A percentile compares a stretch with the other conserved stretches of the same genome.
phyloP scores from a whole-genome alignment of 2,113 vertebrate genomes.

The Catharus minimus region DNA sequence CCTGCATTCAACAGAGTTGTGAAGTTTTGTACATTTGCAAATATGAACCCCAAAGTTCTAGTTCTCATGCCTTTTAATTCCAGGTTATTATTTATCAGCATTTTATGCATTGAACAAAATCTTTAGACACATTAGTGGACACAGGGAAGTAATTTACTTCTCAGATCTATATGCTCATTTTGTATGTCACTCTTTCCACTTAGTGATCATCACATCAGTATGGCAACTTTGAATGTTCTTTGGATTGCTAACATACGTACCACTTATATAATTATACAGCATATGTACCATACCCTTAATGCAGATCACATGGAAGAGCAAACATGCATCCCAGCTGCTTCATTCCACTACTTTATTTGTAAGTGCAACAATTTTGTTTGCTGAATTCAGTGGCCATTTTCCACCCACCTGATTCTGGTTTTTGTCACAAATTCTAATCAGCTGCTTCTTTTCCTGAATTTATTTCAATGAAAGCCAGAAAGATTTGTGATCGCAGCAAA shows the following conservation, averaged over 20 bases:
- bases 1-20: background rate
- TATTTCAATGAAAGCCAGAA: background rate
- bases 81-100: background rate
- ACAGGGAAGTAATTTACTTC: background rate
- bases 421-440: background rate
- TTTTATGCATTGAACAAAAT: background rate
- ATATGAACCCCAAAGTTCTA: background rate
- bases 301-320: background rate
- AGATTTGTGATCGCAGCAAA: background rate
- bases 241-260: background rate
- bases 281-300: background rate
- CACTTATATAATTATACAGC: background rate
- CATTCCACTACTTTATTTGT: background rate
- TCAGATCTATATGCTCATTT: background rate
- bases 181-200: background rate
- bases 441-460: background rate
- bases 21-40: background rate
- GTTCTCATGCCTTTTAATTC: background rate
- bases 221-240: background rate
- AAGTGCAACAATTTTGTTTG: background rate
- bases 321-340: background rate
- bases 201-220: background rate
- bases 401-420: background rate
- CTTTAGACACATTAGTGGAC: background rate
- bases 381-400: background rate